These are phyloP conservation scores for Drosophila pseudoobscura DNA, from an alignment of 1,140 invertebrate genomes.

Conservation along the genomic window DNA sequence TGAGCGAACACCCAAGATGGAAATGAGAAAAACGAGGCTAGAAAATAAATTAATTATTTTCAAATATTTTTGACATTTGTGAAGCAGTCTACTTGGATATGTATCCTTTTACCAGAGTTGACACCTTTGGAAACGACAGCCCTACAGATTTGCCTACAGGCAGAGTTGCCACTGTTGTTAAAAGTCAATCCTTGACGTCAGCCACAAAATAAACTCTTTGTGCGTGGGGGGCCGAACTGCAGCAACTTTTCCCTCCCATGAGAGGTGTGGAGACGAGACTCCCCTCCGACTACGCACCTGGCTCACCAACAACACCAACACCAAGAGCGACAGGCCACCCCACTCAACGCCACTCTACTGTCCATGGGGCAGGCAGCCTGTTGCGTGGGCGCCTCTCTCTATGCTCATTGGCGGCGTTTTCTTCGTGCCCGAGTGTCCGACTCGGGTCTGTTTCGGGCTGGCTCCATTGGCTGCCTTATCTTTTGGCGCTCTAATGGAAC, in stretches of 20 bases:
- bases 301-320: background rate
- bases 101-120: no score
- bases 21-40: no score
- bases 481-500: conserved; percentile 26
- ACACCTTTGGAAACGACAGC: no score
- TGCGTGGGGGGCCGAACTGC: conserved; percentile 24
- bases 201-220: conserved; percentile 24
- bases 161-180: conserved; percentile 15
- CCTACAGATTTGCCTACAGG: no score
- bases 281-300: conserved; percentile 14
- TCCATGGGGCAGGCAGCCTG: conserved; percentile 34
- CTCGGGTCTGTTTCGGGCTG: conserved; percentile 39
- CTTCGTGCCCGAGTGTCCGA: conserved; percentile 34
- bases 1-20: no score
- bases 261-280: background rate
- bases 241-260: conserved; percentile 1
- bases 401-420: conserved; percentile 60
- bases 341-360: background rate
- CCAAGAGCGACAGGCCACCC: background rate
- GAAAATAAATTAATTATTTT: no score
- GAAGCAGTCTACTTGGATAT: no score
- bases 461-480: conserved; percentile 67
- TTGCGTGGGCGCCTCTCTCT: conserved; percentile 58
- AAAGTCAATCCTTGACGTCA: conserved; percentile 28
- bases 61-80: no score